Evolutionary conservation across 2,797 vertebrate genomes (phyloP), one percentile per base, ranked within the genome.

Genomic region (Etheostoma perlongum): DNA sequence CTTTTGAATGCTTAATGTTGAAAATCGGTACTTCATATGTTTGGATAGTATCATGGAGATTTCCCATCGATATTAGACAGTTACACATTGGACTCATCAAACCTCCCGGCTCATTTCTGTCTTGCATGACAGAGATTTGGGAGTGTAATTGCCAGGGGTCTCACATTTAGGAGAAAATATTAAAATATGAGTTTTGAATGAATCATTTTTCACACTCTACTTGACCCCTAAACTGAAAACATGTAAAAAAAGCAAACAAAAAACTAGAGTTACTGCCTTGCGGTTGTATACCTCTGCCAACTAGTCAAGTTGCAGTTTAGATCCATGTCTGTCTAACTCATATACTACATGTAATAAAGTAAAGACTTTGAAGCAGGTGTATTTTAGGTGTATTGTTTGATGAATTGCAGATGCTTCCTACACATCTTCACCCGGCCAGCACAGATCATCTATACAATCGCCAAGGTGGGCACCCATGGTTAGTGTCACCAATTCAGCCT

Each of bases 1-100:
- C 61, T 49, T 80, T 47, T 71, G 71, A 84, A 84, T 88, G 44
- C 69, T 61, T 58, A 76, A 76, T 67, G 54, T 25, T 61, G 5
- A 48, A 57, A 70, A 64, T 83, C 51, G 42, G 7, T 19, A 25
- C 52, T 8, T 52, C 19, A 67, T 74, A 83, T 72, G 53, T 70
- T 42, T 58, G 27, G 65, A 62, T n/a, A 30, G 53, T 19, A 30
- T 70, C 52, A 58, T 30, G 36, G 64, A 10, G 46, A 72, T 49
- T 57, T 53, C 42, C 64, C 21, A 33, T 78, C 15, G 23, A 53
- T 68, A 71, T 67, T 14, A 71, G 59, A 54, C 23, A 23, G 54
- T 30, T 13, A 49, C 16, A 55, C 27, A 47, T 16, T 18, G 30
- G 55, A 47, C 40, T 52, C n/a, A 33, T 54, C 44, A 64, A 53